Evolutionary conservation across 2,113 vertebrate genomes (phyloP).

Genomic region (Galeopterus variegatus): DNA sequence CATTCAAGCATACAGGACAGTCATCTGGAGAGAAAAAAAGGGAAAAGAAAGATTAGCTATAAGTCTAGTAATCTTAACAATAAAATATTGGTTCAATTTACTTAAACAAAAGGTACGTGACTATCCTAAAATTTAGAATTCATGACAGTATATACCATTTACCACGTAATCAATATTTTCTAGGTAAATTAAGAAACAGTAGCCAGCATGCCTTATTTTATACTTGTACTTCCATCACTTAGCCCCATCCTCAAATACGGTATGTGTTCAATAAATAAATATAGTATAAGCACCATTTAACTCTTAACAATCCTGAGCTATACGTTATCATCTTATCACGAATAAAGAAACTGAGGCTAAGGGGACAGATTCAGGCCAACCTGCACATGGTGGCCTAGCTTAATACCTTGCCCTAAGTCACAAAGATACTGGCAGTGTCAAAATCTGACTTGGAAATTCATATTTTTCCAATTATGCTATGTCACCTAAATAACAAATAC

Average conservation of each 20-base stretch:
- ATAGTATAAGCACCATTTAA: background rate
- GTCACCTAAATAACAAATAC: slow-evolving; percentile 13
- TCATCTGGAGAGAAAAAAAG: background rate
- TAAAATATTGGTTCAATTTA: slow-evolving; percentile 69
- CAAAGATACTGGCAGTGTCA: background rate
- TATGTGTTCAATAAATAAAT: background rate
- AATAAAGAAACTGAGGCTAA: slow-evolving; percentile 6
- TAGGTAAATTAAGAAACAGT: background rate
- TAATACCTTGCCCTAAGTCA: slow-evolving; percentile 17
- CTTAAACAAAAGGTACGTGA: background rate
- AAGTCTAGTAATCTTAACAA: slow-evolving; percentile 64
- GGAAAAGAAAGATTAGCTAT: slow-evolving; percentile 58
- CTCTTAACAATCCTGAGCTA: background rate
- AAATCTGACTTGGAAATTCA: slow-evolving; percentile 48
- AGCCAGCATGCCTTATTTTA: background rate
- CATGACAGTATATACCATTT: background rate
- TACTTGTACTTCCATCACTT: background rate
- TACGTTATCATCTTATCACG: background rate
- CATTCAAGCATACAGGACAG: background rate
- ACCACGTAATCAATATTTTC: background rate
- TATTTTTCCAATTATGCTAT: background rate
- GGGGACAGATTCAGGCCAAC: background rate
- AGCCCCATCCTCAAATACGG: background rate
- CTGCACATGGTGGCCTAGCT: background rate
- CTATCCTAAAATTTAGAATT: slow-evolving; percentile 20